Evolutionary conservation across 2,113 vertebrate genomes (phyloP).

Genomic region (Chlamydotis undulata): DNA sequence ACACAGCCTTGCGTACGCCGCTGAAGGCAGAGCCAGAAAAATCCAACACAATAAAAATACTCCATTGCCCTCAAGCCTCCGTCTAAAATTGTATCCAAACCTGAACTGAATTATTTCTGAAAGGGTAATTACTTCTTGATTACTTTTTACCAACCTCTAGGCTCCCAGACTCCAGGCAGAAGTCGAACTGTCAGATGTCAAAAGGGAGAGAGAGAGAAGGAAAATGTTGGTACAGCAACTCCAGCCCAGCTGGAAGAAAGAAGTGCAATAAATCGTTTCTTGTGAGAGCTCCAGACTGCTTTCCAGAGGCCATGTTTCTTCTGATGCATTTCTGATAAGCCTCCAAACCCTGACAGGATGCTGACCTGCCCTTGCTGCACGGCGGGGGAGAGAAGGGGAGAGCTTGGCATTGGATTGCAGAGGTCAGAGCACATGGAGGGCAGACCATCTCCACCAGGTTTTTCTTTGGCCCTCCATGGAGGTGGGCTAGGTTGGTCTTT

Average conservation of each 20-base stretch:
- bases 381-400: not conserved
- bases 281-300: not conserved
- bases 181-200: slow-evolving; percentile 28
- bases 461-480: fast-evolving
- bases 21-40: not conserved
- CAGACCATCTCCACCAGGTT: fast-evolving
- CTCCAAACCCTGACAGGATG: not conserved
- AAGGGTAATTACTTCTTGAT: slow-evolving; percentile 58
- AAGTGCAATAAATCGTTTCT: slow-evolving; percentile 3
- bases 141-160: slow-evolving; percentile 51
- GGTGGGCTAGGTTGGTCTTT: not conserved
- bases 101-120: slow-evolving; percentile 53
- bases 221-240: not conserved
- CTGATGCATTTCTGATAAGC: slow-evolving; percentile 42
- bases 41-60: slow-evolving; percentile 33
- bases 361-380: not conserved
- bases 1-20: not conserved
- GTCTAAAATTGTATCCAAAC: slow-evolving; percentile 42
- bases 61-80: not conserved
- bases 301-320: slow-evolving; percentile 14
- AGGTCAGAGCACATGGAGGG: not conserved
- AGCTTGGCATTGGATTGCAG: not conserved
- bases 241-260: slow-evolving; percentile 1
- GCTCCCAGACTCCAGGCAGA: slow-evolving; percentile 36
- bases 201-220: not conserved